A percentile compares a stretch with the other conserved stretches of the same genome.
These are phyloP conservation scores for Lucifuga dentata DNA, from an alignment of 2,113 vertebrate genomes.

Conservation along the genomic window DNA sequence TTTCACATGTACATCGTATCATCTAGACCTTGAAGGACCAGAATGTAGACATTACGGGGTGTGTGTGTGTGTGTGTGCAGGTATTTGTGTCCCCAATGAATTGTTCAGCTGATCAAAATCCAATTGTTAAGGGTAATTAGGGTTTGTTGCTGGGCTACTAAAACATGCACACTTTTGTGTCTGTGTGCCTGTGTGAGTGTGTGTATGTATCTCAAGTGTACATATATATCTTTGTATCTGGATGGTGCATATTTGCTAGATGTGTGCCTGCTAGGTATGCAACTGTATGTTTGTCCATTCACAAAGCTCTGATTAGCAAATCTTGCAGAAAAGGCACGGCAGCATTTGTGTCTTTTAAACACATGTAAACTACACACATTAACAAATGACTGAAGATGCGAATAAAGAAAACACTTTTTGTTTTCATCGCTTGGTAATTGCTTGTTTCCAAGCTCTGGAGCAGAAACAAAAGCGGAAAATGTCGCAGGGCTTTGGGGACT, in stretches of 20 bases:
- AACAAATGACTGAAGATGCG: background rate
- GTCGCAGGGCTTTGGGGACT: conserved; percentile 15
- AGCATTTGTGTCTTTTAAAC: conserved; percentile 17
- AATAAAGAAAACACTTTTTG: background rate
- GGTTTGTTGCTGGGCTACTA: conserved; percentile 59
- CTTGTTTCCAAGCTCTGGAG: conserved; percentile 17
- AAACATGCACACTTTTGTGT: background rate
- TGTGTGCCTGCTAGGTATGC: too few relatives aligned
- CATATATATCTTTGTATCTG: too few relatives aligned
- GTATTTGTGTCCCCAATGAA: background rate
- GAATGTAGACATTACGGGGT: background rate
- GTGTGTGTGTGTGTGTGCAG: background rate
- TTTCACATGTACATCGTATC: background rate
- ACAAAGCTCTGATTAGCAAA: conserved; percentile 8
- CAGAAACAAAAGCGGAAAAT: conserved; percentile 33
- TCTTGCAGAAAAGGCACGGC: background rate
- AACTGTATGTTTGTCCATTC: conserved; percentile 6
- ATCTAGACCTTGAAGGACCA: background rate
- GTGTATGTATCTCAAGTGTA: background rate
- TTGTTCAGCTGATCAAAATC: conserved; percentile 36
- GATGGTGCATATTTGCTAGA: too few relatives aligned
- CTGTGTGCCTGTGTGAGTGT: background rate
- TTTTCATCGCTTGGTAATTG: conserved; percentile 14
- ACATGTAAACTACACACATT: conserved; percentile 11
- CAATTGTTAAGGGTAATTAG: conserved; percentile 49